These are phyloP conservation scores for Seira musarum DNA, from an alignment of 2,888 invertebrate genomes.

Conservation along the genomic window DNA sequence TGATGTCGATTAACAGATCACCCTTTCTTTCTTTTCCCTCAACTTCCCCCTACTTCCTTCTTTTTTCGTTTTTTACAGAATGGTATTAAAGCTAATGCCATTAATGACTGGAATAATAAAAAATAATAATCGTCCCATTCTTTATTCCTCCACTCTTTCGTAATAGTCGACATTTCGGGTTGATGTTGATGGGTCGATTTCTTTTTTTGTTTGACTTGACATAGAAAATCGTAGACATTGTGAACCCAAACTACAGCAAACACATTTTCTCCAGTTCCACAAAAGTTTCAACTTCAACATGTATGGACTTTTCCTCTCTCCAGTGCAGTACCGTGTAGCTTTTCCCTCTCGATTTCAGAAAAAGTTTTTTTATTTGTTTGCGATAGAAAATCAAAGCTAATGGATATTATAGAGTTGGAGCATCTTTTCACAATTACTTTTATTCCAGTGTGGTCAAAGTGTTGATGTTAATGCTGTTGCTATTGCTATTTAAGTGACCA, in stretches of 20 bases:
- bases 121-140: too few relatives aligned
- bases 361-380: too few relatives aligned
- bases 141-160: neutral
- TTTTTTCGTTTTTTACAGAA: neutral
- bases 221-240: too few relatives aligned
- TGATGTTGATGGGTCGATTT: conserved; percentile 44
- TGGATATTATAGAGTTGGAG: too few relatives aligned
- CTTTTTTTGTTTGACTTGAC: conserved; percentile 22
- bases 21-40: neutral
- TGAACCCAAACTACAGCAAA: too few relatives aligned
- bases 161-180: conserved; percentile 5
- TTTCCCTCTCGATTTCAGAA: too few relatives aligned
- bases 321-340: too few relatives aligned
- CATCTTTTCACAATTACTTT: neutral
- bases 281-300: too few relatives aligned
- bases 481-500: conserved; percentile 5
- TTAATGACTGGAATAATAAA: neutral
- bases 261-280: too few relatives aligned
- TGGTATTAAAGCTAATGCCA: neutral
- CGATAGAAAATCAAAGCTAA: too few relatives aligned
- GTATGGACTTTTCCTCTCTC: too few relatives aligned
- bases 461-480: neutral
- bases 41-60: neutral
- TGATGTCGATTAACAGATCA: conserved; percentile 6
- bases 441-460: neutral